Evolutionary conservation across 2,888 invertebrate genomes (phyloP).

Genomic region (Leucoma salicis): DNA sequence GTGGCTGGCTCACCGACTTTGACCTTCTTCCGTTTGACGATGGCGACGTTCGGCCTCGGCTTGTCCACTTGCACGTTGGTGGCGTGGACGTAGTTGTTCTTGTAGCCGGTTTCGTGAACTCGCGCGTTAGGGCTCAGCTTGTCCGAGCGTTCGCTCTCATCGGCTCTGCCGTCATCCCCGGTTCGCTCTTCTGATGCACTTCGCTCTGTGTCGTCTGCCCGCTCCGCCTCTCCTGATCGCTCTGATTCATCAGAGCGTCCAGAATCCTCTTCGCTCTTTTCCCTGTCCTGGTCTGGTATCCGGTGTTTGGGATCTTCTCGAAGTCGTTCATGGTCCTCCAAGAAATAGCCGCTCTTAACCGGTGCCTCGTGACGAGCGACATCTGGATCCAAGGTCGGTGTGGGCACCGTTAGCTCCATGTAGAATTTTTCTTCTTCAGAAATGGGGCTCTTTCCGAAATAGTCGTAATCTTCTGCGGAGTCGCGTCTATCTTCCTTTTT

Average conservation of each 20-base stretch:
- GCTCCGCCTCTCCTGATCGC: constrained; percentile 36
- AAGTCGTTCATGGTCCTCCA: constrained; percentile 61
- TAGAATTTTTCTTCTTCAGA: constrained; percentile 65
- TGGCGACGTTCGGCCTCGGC: constrained; percentile 37
- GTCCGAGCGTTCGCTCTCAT: constrained; percentile 41
- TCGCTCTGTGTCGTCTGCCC: constrained; percentile 28
- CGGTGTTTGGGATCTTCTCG: constrained; percentile 53
- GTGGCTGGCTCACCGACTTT: constrained; percentile 24
- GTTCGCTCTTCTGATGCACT: constrained; percentile 28
- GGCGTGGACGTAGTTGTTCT: constrained; percentile 61
- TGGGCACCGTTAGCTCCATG: constrained; percentile 52
- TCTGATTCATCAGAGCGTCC: constrained; percentile 23
- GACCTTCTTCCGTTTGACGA: constrained; percentile 31
- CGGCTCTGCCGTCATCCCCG: constrained; percentile 36
- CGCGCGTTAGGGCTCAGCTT: constrained; percentile 58
- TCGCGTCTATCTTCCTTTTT: constrained; percentile 39
- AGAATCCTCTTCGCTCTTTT: constrained; percentile 10
- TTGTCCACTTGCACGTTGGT: constrained; percentile 61
- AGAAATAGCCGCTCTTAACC: constrained; percentile 42
- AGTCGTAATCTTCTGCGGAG: constrained; percentile 62
- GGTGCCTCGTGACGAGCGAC: constrained; percentile 53
- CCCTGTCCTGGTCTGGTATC: constrained; percentile 34
- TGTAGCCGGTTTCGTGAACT: constrained; percentile 58
- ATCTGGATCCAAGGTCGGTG: constrained; percentile 62
- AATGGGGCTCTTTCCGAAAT: constrained; percentile 61